phyloP scores from a whole-genome alignment of 2,797 vertebrate genomes.

The Eleutherodactylus coqui region DNA sequence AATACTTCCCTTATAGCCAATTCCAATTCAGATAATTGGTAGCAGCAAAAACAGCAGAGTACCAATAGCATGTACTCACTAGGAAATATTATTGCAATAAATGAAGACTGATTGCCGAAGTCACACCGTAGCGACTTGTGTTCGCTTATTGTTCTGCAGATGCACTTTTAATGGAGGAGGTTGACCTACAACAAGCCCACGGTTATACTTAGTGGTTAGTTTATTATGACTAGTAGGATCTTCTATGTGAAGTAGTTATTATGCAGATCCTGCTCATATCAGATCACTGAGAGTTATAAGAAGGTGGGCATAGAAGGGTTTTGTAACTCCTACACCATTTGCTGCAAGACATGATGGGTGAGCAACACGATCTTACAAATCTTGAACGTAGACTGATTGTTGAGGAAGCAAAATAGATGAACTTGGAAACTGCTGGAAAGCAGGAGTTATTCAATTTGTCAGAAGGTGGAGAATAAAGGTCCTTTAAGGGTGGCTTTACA shows the following conservation, averaged over 20 bases:
- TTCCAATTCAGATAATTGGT: not conserved
- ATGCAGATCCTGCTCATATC: not conserved
- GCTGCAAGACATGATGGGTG: not conserved
- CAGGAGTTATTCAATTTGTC: not conserved
- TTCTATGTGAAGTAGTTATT: not conserved
- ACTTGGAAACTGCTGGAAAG: not conserved
- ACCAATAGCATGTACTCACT: not conserved
- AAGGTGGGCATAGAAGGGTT: not conserved
- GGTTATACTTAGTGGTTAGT: not conserved
- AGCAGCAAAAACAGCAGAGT: not conserved
- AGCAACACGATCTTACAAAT: not conserved
- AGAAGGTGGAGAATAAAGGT: not conserved
- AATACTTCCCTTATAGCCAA: not conserved
- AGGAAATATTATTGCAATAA: not conserved
- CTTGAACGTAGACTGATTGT: not conserved
- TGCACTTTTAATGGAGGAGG: not conserved
- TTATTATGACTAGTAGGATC: not conserved
- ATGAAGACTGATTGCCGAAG: not conserved
- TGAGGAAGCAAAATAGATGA: not conserved
- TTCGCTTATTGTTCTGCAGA: not conserved
- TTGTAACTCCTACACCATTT: not conserved
- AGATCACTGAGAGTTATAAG: not conserved
- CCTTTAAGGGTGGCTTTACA: too few species aligned
- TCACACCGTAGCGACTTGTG: not conserved
- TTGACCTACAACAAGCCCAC: not conserved